phyloP scores from a whole-genome alignment of 1,140 invertebrate genomes.

The Drosophila aff. region DNA sequence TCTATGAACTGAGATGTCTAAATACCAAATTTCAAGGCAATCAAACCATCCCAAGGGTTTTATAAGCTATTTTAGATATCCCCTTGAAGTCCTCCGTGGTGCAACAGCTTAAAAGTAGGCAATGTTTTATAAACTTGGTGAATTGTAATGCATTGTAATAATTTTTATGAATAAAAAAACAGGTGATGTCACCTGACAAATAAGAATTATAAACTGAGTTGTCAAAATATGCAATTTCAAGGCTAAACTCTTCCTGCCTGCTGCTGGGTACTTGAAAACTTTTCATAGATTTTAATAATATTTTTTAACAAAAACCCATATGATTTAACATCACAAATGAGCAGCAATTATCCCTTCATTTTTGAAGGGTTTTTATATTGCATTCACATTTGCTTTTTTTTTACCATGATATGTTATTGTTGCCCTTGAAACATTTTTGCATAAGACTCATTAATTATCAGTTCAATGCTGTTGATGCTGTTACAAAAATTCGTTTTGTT shows the following conservation, averaged over 20 bases:
- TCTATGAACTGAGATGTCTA: background rate
- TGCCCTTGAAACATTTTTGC: constrained; percentile 16
- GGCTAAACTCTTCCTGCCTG: background rate
- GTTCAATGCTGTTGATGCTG: constrained; percentile 21
- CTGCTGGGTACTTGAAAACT: background rate
- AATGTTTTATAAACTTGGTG: too few species aligned
- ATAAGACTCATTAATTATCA: constrained; percentile 50
- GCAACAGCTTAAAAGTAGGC: background rate
- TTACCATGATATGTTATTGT: background rate
- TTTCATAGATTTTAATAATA: background rate
- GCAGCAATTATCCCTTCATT: background rate
- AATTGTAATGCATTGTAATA: background rate
- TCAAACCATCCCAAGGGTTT: background rate
- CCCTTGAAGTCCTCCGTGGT: too few species aligned
- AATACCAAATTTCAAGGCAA: background rate
- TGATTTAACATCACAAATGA: background rate
- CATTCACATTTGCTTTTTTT: background rate
- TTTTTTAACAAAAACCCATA: background rate
- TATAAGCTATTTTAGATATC: background rate
- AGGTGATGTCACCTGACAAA: too few species aligned
- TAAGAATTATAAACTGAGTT: background rate
- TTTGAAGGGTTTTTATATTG: background rate
- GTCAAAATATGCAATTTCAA: background rate
- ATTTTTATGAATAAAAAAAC: background rate
- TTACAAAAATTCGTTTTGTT: constrained; percentile 15